Evolutionary conservation across 2,888 invertebrate species (phyloP), one percentile per base, ranked within the genome.

Genomic region (Mycalesis mineus): DNA sequence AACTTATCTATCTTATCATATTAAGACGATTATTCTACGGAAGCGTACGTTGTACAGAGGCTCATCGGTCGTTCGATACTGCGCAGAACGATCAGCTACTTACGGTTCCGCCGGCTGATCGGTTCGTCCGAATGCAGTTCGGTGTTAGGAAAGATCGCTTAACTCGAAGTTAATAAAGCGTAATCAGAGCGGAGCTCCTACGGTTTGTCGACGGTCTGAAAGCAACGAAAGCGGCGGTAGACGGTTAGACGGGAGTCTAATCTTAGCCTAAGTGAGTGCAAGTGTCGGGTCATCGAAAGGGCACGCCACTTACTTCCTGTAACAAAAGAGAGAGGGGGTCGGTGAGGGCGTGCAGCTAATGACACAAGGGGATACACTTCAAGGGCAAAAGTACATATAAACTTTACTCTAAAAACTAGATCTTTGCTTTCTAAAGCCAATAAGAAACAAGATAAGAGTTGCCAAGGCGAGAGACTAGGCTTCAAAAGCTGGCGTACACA

Each of bases 231-330:
- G 86, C 85, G 69, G 74, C 75, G 73, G 82, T 83, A 84, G 63
- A 88, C 84, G 86, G 75, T 85, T 86, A 86, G 68, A 68, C 68
- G 71, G 76, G 79, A 72, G 60, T 72, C 77, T 78, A 82, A 72
- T 82, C 85, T 84, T 82, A 84, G 82, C 80, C 85, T 85, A 86
- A 76, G 40, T 51, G 76, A 82, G 84, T 81, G 82, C 79, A 78
- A 82, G 82, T 86, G 87, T 83, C 80, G 88, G 82, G 81, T 76
- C 86, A 83, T 84, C 84, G 79, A 87, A 84, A 84, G 78, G 84
- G 80, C 86, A 87, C 84, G 82, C 77, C 86, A 90, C 91, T 90
- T 90, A 91, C 91, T 91, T 91, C 90, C 91, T 91, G 91, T 77
- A 91, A 90, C 88, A 90, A 89, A 88, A 88, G 84, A 88, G 80